phyloP scores from a whole-genome alignment of 2,888 invertebrate species.

The Encarsia formosa region DNA sequence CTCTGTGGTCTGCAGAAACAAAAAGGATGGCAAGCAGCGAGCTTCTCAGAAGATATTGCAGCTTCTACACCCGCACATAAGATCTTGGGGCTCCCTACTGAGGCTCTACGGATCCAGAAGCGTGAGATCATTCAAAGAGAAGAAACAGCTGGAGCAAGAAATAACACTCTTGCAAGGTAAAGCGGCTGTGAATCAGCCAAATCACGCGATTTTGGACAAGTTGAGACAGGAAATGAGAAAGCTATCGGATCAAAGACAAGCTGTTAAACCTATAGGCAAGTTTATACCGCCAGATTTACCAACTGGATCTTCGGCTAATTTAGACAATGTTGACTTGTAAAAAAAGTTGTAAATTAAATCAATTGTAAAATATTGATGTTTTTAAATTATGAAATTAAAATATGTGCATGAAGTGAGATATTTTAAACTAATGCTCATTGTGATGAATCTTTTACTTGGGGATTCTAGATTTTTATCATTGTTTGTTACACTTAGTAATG shows the following conservation, averaged over 20 bases:
- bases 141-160: conserved; percentile 87
- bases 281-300: conserved; percentile 66
- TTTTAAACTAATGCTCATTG: no score
- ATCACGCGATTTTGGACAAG: conserved; percentile 84
- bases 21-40: conserved; percentile 92
- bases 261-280: conserved; percentile 56
- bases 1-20: conserved; percentile 87
- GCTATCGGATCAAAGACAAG: conserved; percentile 60
- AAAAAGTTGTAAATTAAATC: no score
- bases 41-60: conserved; percentile 91
- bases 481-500: no score
- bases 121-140: conserved; percentile 86
- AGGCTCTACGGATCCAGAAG: conserved; percentile 90
- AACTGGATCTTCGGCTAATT: conserved; percentile 69
- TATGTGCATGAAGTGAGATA: no score
- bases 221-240: conserved; percentile 78
- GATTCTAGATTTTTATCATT: no score
- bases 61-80: conserved; percentile 90
- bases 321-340: conserved; percentile 74
- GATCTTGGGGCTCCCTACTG: conserved; percentile 90
- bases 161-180: conserved; percentile 86
- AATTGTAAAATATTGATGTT: no score
- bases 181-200: conserved; percentile 85
- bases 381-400: no score
- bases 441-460: no score